Conservation (phyloP, 2,888 invertebrate species). For the Agapetus fuscipes region DNA sequence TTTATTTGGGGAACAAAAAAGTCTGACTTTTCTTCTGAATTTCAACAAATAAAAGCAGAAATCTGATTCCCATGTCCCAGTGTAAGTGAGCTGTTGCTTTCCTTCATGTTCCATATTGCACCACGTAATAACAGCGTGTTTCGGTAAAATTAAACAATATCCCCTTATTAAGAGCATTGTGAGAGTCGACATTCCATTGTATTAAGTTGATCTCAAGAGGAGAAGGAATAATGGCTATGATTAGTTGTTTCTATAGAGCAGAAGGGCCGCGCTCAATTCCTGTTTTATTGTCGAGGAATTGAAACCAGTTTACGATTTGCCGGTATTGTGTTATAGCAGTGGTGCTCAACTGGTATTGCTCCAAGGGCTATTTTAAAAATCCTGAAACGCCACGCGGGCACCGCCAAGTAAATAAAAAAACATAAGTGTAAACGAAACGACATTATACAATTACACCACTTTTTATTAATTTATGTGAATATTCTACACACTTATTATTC, state of each 20-base stretch:
- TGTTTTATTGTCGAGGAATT: conserved; percentile 20
- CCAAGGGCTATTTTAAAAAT: too few species aligned
- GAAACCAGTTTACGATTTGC: conserved; percentile 19
- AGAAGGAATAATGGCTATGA: conserved; percentile 16
- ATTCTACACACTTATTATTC: too few species aligned
- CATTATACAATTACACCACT: conserved; percentile 16
- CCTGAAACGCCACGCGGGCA: too few species aligned
- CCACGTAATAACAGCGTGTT: conserved; percentile 14
- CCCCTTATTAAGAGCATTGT: conserved; percentile 19
- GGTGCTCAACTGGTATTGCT: too few species aligned
- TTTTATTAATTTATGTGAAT: conserved; percentile 16
- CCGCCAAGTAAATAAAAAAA: too few species aligned
- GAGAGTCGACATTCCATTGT: conserved; percentile 12
- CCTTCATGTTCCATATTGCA: conserved; percentile 1
- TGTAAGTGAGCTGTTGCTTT: conserved; percentile 6
- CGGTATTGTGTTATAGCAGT: too few species aligned
- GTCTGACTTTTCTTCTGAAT: too few species aligned
- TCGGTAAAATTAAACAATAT: conserved; percentile 19
- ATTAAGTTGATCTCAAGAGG: conserved; percentile 11
- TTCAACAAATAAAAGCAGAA: too few species aligned
- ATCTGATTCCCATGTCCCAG: conserved; percentile 4
- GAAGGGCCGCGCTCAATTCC: conserved; percentile 18
- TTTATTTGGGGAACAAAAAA: too few species aligned
- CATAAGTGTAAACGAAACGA: too few species aligned
- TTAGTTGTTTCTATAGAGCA: neutral